Conservation (phyloP, 2,113 vertebrate genomes). For the Hippocampus mohnikei region DNA sequence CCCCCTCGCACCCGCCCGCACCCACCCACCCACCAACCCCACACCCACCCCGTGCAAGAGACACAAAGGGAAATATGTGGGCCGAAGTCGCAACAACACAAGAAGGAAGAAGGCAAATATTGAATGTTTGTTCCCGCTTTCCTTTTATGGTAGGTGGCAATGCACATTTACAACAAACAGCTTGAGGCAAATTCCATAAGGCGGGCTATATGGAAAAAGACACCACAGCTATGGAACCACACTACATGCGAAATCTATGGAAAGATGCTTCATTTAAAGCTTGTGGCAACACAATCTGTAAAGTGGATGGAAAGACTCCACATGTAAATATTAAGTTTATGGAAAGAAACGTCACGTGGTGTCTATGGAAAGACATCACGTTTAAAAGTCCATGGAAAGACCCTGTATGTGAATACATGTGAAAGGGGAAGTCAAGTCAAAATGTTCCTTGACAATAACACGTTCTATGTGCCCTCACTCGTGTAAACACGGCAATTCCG, state of each 20-base stretch:
- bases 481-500: no score
- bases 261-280: background rate
- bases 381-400: background rate
- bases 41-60: background rate
- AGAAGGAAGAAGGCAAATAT: constrained; percentile 71
- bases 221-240: background rate
- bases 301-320: background rate
- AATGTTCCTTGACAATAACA: no score
- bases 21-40: background rate
- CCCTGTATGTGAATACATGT: no score
- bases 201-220: constrained; percentile 36
- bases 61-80: constrained; percentile 64
- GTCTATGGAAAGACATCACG: background rate
- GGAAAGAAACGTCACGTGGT: background rate
- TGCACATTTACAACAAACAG: constrained; percentile 71
- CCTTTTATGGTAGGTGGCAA: constrained; percentile 69
- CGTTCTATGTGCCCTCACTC: no score
- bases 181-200: constrained; percentile 57
- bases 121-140: constrained; percentile 67
- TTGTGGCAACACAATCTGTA: background rate
- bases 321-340: background rate
- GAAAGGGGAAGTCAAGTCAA: no score
- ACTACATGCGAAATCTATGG: background rate
- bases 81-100: constrained; percentile 58
- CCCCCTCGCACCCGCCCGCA: background rate